Evolutionary conservation across 2,113 vertebrate species (phyloP).

Genomic region (Tamias sibiricus): DNA sequence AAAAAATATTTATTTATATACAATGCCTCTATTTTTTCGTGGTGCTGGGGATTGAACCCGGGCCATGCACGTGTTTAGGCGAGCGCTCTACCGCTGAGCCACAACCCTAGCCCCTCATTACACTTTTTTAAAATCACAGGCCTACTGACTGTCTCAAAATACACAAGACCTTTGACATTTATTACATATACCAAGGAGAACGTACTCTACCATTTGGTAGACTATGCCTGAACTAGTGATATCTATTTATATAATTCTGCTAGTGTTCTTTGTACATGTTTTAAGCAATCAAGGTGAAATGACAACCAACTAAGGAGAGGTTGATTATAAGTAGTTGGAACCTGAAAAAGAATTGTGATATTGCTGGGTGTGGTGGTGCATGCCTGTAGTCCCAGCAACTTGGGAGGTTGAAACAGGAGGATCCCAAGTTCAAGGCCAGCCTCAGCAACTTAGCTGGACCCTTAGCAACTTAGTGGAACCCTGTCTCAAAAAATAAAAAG

Average conservation of each 20-base stretch:
- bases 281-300: conserved; percentile 50
- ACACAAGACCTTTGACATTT: conserved; percentile 19
- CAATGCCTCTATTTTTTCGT: too few species aligned
- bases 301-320: neutral
- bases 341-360: neutral
- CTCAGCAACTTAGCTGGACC: too few species aligned
- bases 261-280: neutral
- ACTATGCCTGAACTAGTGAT: neutral
- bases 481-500: too few species aligned
- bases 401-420: too few species aligned
- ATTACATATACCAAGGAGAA: neutral
- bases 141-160: neutral
- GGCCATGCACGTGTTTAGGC: too few species aligned
- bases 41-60: too few species aligned
- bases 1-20: too few species aligned
- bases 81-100: too few species aligned
- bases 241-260: conserved; percentile 8
- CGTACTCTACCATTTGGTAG: neutral
- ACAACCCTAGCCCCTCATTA: too few species aligned
- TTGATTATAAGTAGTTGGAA: neutral
- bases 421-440: too few species aligned
- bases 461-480: too few species aligned
- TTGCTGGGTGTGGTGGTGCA: neutral
- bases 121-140: neutral
- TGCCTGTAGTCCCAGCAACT: too few species aligned